Base-by-base conservation (phyloP, 1,140 invertebrate species). In the Drosophila sucinea region DNA sequence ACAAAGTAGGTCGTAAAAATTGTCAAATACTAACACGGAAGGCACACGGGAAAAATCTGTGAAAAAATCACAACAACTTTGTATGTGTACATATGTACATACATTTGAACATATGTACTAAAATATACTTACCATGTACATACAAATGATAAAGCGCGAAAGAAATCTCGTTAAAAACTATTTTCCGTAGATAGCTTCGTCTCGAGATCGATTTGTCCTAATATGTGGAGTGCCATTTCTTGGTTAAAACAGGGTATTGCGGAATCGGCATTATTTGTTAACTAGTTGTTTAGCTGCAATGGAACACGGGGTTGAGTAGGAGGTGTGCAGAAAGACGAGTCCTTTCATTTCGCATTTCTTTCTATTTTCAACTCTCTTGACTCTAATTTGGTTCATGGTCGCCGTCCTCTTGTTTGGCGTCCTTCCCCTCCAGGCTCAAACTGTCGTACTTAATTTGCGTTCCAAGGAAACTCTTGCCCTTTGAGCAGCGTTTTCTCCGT, bases 311-410 rank as follows among this genome's bases (percentile, higher is more conserved):
- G 44, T 51, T 51, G 44, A 51, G 44, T 51, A 51, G 4, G 44
- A 51, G 44, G 44, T 7, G 55, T 33, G 7, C 1, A 23, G 10
- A 56, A 32, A 10, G 32, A 54, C 11, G 38, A 63, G 38, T 32
- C 60, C 27, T 27, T 64, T 64, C 33, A 17, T 30, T 54, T 64
- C 23, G 47, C 58, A 63, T 67, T 74, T n/a, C 60, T 70, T 73
- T 62, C 27, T 69, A 47, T 57, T 70, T 75, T 67, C 56, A 66
- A 78, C 44, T 51, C 44, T 51, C 44, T 51, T 51, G 84, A 75
- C 84, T 89, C 80, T 89, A 84, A 87, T 87, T 89, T 81, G 70
- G 84, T 84, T 87, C 84, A 87, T 73, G 84, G 84, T 68, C 60
- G 35, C 69, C 56, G 47, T 63, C 47, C 60, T 72, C 38, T 60